phyloP scores from a whole-genome alignment of 1,140 invertebrate genomes.

The Panagrolaimus sp. region DNA sequence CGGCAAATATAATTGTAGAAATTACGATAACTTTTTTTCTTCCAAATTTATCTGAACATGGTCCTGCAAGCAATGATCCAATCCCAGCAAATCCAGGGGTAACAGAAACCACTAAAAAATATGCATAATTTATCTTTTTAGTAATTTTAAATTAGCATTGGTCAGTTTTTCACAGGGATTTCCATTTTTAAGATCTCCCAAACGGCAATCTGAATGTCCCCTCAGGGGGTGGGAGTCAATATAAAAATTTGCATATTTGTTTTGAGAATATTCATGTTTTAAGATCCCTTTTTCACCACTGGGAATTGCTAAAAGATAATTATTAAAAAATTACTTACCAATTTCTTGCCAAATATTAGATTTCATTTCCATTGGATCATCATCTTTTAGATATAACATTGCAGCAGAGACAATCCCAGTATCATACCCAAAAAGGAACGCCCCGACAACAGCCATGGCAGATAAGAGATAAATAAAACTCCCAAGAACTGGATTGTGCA shows the following conservation, averaged over 20 bases:
- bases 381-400: constrained; percentile 63
- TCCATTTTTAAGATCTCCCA: no score
- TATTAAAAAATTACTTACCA: no score
- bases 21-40: constrained; percentile 64
- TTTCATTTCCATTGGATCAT: constrained; percentile 33
- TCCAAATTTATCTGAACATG: constrained; percentile 63
- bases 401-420: constrained; percentile 67
- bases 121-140: no score
- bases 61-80: constrained; percentile 63
- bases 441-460: constrained; percentile 22
- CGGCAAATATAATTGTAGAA: constrained; percentile 64
- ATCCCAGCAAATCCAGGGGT: constrained; percentile 59
- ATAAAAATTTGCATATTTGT: no score
- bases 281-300: no score
- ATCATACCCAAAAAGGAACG: constrained; percentile 28
- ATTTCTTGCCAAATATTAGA: constrained; percentile 60
- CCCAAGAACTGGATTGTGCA: no score
- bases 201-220: no score
- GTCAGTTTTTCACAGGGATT: no score
- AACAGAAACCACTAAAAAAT: constrained; percentile 63
- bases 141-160: no score
- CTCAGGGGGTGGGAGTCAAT: no score
- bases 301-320: no score
- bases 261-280: no score
- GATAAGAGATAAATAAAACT: not conserved